phyloP scores from a whole-genome alignment of 2,797 vertebrate species.

The Muscicapa striata region DNA sequence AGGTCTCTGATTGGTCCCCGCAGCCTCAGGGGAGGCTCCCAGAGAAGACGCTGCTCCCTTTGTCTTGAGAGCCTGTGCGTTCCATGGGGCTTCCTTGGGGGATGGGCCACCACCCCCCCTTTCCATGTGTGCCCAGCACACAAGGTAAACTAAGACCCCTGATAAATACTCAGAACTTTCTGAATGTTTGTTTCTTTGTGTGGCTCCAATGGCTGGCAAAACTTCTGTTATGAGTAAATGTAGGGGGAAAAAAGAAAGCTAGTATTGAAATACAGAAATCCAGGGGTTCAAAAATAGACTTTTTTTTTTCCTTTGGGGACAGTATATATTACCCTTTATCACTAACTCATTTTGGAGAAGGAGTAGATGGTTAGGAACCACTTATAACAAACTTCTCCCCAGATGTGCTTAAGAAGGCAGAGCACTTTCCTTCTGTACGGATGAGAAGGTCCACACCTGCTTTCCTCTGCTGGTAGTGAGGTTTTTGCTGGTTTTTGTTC shows the following conservation, averaged over 20 bases:
- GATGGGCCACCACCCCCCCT: too few species aligned
- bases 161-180: background rate
- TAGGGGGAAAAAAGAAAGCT: background rate
- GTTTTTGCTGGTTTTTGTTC: background rate
- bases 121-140: too few species aligned
- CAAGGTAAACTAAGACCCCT: background rate
- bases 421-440: background rate
- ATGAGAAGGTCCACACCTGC: background rate
- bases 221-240: background rate
- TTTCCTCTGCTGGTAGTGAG: background rate
- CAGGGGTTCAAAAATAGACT: background rate
- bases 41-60: too few species aligned
- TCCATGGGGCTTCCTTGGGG: too few species aligned
- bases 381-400: background rate
- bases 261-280: background rate
- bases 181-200: background rate
- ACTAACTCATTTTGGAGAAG: background rate
- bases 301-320: background rate
- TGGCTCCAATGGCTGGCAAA: background rate
- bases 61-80: too few species aligned
- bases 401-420: background rate
- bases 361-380: background rate
- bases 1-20: too few species aligned
- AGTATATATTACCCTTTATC: background rate
- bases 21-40: too few species aligned